phyloP scores from a whole-genome alignment of 2,797 vertebrate species.

The Parauchenoglanis ngamensis region DNA sequence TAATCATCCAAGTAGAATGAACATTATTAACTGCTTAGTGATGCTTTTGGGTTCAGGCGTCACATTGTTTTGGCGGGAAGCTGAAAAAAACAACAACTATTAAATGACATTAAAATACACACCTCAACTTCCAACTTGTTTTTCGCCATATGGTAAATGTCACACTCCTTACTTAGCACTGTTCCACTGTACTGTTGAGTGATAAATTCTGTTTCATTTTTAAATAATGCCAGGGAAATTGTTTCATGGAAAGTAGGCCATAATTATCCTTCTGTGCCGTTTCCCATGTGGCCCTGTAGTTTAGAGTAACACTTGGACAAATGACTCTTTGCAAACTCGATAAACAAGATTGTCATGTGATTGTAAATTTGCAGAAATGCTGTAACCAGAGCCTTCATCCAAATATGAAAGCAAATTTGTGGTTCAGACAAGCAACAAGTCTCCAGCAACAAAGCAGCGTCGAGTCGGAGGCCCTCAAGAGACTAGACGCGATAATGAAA shows the following conservation, averaged over 20 bases:
- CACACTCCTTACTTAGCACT: not conserved
- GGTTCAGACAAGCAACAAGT: not conserved
- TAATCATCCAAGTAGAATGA: not conserved
- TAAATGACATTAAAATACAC: not conserved
- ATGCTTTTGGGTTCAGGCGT: not conserved
- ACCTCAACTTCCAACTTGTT: not conserved
- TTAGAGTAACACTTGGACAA: not conserved
- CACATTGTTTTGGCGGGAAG: not conserved
- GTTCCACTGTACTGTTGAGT: not conserved
- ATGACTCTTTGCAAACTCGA: conserved; percentile 23
- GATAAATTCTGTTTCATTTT: not conserved
- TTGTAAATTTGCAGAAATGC: conserved; percentile 3
- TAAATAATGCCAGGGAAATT: not conserved
- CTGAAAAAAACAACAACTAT: not conserved
- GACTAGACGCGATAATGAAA: conserved; percentile 19
- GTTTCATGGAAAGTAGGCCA: not conserved
- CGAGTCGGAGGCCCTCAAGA: conserved; percentile 16
- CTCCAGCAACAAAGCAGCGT: conserved; percentile 7
- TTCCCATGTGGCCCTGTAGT: not conserved
- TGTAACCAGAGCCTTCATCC: not conserved
- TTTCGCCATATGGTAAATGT: not conserved
- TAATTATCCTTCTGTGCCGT: not conserved
- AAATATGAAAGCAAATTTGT: not conserved
- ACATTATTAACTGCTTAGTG: not conserved
- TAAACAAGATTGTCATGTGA: conserved; percentile 33